Evolutionary conservation across 2,888 invertebrate genomes (phyloP), one percentile per base, ranked within the genome.

Genomic region (Danaus chrysippus): DNA sequence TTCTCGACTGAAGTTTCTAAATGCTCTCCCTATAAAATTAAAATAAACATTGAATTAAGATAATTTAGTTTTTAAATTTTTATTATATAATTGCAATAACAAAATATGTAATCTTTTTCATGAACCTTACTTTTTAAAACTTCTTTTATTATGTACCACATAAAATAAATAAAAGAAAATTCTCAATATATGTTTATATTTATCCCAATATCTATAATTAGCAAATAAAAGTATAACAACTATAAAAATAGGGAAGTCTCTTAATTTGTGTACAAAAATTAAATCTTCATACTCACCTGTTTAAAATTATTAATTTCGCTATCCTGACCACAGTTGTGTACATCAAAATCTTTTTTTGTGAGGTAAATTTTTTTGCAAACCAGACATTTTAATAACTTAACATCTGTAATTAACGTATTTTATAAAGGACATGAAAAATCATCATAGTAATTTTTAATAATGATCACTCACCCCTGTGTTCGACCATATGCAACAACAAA

Each of bases 301-400:
- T 68, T 65, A 65, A 72, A 70, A 63, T 68, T 63, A 53, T 67
- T 49, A 10, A 49, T 49, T 17, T 49, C 49, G 12, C 42, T 10
- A 10, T 42, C 34, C 43, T 73, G 73, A 58, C 65, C 61, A 71
- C 89, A 89, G 3, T 58, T 62, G 68, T 89, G 89, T 12, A 70
- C 59, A 46, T 81, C 79, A 66, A 84, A 85, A 55, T 76, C 72
- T 41, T 74, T 76, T 63, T 72, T 81, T 49, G 82, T 82, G n/a
- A 86, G 59, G 72, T 78, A 89, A 73, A 81, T 83, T 71, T 83
- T 87, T 67, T 86, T 87, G 70, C 89, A 89, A n/a, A 77, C 52
- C 44, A 77, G 63, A 70, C 89, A 90, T 64, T 78, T 79, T 10
- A 79, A 67, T 1, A 87, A 72, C 69, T 79, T 83, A 10, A 71